These are phyloP conservation scores for Microdon myrmicae DNA, from an alignment of 2,888 invertebrate species.

Conservation along the genomic window DNA sequence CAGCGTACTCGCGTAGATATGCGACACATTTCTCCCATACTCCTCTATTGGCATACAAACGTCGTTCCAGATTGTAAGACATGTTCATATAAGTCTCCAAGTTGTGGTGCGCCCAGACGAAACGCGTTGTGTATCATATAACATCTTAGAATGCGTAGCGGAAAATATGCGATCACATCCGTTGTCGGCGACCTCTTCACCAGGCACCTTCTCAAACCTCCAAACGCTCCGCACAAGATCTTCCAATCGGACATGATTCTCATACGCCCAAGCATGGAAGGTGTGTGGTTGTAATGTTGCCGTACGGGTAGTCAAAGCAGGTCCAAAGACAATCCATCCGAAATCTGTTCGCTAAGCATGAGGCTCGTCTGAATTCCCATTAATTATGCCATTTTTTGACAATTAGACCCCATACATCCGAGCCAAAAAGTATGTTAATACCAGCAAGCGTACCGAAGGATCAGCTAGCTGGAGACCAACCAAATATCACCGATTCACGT, in stretches of 20 bases:
- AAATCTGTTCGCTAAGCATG: conserved; percentile 15
- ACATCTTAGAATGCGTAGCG: conserved; percentile 2
- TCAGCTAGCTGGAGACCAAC: too few relatives aligned
- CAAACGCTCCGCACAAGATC: conserved; percentile 27
- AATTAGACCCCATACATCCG: too few relatives aligned
- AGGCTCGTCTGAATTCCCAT: conserved; percentile 18
- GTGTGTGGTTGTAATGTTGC: background rate
- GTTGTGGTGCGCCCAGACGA: conserved; percentile 3
- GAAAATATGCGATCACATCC: conserved; percentile 15
- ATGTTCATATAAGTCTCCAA: background rate
- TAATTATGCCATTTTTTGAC: conserved; percentile 8
- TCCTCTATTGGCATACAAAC: background rate
- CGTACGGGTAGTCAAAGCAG: conserved; percentile 9
- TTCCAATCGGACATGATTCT: conserved; percentile 13
- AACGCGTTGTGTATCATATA: conserved; percentile 22
- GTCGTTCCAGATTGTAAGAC: conserved; percentile 9
- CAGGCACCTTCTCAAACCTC: conserved; percentile 17
- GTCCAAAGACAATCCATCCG: conserved; percentile 33
- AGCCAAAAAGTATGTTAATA: too few relatives aligned
- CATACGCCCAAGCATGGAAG: background rate
- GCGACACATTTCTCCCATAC: too few relatives aligned
- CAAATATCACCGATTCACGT: conserved; percentile 2
- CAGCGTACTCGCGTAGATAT: too few relatives aligned
- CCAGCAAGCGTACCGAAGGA: too few relatives aligned
- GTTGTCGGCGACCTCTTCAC: background rate